These are phyloP conservation scores for Neopipo cinnamomea DNA, from an alignment of 2,113 vertebrate species.

Conservation along the genomic window DNA sequence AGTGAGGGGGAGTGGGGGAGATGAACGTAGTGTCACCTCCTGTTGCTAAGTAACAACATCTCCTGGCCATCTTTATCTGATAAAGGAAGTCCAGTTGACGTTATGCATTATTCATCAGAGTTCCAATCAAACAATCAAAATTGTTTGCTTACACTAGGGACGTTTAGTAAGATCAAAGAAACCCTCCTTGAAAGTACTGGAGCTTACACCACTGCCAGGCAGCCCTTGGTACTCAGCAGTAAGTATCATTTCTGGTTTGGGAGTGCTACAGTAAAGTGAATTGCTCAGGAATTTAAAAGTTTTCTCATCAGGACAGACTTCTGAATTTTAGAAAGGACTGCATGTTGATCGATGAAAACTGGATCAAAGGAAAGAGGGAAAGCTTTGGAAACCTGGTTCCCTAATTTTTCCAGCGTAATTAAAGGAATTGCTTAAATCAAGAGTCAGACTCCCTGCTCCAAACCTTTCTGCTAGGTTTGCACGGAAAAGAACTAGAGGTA, in stretches of 20 bases:
- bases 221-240: constrained; percentile 52
- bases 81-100: constrained; percentile 77
- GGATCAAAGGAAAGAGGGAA: not conserved
- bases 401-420: constrained; percentile 5
- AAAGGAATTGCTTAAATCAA: constrained; percentile 18
- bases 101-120: constrained; percentile 79
- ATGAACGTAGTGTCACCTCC: constrained; percentile 77
- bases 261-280: constrained; percentile 25
- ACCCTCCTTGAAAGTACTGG: constrained; percentile 58
- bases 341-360: not conserved
- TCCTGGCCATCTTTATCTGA: constrained; percentile 79
- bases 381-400: constrained; percentile 2
- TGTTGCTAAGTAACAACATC: constrained; percentile 83
- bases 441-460: not conserved
- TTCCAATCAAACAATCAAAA: constrained; percentile 79
- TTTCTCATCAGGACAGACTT: constrained; percentile 40
- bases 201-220: constrained; percentile 19
- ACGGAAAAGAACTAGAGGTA: not conserved
- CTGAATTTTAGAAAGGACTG: constrained; percentile 43
- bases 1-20: constrained; percentile 66
- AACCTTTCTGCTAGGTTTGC: constrained; percentile 9
- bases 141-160: constrained; percentile 73
- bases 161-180: constrained; percentile 74
- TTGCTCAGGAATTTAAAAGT: constrained; percentile 60
- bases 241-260: constrained; percentile 68